Base-by-base conservation (phyloP, 2,888 invertebrate species). In the Blastobasis adustella region DNA sequence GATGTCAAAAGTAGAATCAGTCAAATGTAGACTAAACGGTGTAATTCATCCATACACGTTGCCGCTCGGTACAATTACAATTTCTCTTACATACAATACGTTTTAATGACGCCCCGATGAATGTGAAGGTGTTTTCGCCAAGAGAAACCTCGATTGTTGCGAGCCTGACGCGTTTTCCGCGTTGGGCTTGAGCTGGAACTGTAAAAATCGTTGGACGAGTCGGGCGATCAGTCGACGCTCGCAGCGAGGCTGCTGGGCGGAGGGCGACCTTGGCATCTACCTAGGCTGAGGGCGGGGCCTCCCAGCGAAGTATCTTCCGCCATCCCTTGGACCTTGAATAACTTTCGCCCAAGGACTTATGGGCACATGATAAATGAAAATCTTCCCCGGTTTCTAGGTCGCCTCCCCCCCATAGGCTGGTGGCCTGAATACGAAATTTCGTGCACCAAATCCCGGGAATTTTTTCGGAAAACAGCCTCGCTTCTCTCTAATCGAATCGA, bases 311-410 rank as follows among this genome's bases (percentile, higher is more conserved):
- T 79, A 79, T 77, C 73, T 82, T 82, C 82, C 74, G 79, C 72
- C 71, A 71, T 65, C 62, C 63, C 36, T 53, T 52, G 62, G 73
- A 72, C 82, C 83, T 82, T 85, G 82, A 74, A 71, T 68, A 75
- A 78, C 67, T 79, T 76, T 69, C 59, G 62, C 67, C 67, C 82
- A 83, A 83, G 83, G 84, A 73, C 78, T 69, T 64, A 61, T 60
- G 70, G 69, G 69, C 69, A 67, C 69, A 74, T 77, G 79, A 80
- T 78, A 79, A 80, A 84, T 80, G 76, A 71, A 77, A 79, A 76
- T 77, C 71, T 70, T 76, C 73, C 63, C 70, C 23, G 60, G 69
- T 80, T 82, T 82, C 76, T 79, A 79, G 79, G 80, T 70, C 76
- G 66, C 62, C 60, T 58, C 67, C 66, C 66, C n/a, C 67, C 75